phyloP scores from a whole-genome alignment of 2,888 invertebrate genomes.

The Eremobia ochroleuca region DNA sequence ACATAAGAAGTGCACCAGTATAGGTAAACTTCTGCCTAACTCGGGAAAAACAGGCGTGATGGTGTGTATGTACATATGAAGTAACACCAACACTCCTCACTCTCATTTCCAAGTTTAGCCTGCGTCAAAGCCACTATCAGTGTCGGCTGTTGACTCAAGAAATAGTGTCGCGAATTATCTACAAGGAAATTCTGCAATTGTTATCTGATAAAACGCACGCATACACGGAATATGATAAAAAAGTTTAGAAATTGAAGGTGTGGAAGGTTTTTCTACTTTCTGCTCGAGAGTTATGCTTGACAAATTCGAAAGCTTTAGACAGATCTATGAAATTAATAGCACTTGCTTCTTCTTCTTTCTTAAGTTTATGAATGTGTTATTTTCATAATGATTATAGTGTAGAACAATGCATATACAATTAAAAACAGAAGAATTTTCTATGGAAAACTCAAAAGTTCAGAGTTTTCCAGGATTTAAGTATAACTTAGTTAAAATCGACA shows the following conservation, averaged over 20 bases:
- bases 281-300: neutral
- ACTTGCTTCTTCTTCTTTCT: neutral
- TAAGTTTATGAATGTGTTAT: neutral
- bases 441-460: neutral
- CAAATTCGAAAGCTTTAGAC: slow-evolving; percentile 27
- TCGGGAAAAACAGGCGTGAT: neutral
- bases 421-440: neutral
- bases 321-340: slow-evolving; percentile 11
- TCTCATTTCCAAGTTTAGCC: slow-evolving; percentile 37
- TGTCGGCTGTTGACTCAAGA: slow-evolving; percentile 60
- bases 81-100: slow-evolving; percentile 50
- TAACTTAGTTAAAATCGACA: neutral
- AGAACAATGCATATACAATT: neutral
- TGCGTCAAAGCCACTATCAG: slow-evolving; percentile 59
- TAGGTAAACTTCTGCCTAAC: neutral
- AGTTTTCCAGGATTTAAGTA: no score
- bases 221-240: slow-evolving; percentile 32
- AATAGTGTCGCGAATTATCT: slow-evolving; percentile 69
- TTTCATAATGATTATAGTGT: neutral
- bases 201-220: slow-evolving; percentile 59
- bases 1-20: neutral
- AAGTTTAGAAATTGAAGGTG: slow-evolving; percentile 7
- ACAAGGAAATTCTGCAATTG: slow-evolving; percentile 65
- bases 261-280: slow-evolving; percentile 13
- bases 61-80: neutral